Evolutionary conservation across 1,140 invertebrate species (phyloP).

Genomic region (Macrobrachium rosenbergii): DNA sequence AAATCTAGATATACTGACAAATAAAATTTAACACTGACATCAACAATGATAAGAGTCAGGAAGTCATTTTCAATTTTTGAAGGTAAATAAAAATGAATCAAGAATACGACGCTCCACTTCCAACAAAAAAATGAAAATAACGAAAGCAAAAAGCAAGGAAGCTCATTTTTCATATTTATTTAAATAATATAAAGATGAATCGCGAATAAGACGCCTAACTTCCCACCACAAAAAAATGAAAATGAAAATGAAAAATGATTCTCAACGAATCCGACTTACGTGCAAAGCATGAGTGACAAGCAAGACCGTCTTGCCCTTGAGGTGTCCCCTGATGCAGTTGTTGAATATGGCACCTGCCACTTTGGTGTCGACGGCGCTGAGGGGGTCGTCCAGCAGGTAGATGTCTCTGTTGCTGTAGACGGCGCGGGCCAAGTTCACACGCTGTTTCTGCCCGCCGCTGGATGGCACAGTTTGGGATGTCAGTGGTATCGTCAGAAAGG

Average conservation of each 20-base stretch:
- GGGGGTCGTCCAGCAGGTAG: slow-evolving; percentile 82
- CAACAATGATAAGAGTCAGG: too few relatives aligned
- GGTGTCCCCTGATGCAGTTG: slow-evolving; percentile 70
- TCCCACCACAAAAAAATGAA: too few relatives aligned
- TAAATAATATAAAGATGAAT: too few relatives aligned
- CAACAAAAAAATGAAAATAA: too few relatives aligned
- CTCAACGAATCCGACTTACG: slow-evolving; percentile 27
- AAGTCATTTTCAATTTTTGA: not conserved
- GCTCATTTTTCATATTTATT: too few relatives aligned
- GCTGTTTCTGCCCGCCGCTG: slow-evolving; percentile 35
- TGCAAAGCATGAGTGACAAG: slow-evolving; percentile 71
- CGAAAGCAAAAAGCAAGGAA: too few relatives aligned
- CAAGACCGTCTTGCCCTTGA: slow-evolving; percentile 69
- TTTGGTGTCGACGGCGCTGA: slow-evolving; percentile 82
- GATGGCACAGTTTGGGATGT: not conserved
- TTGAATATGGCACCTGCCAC: slow-evolving; percentile 85
- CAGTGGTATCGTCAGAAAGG: too few relatives aligned
- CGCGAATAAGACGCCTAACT: too few relatives aligned
- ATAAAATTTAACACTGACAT: too few relatives aligned
- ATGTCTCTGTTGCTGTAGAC: slow-evolving; percentile 77
- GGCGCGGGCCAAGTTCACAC: slow-evolving; percentile 26
- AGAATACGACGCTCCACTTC: too few relatives aligned
- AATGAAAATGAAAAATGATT: too few relatives aligned
- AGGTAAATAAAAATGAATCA: not conserved
- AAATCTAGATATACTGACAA: too few relatives aligned